Percentiles rank a stretch among this genome's conserved stretches.
Evolutionary conservation across 2,797 vertebrate genomes (phyloP).

Genomic region (Enteromius paludinosus): DNA sequence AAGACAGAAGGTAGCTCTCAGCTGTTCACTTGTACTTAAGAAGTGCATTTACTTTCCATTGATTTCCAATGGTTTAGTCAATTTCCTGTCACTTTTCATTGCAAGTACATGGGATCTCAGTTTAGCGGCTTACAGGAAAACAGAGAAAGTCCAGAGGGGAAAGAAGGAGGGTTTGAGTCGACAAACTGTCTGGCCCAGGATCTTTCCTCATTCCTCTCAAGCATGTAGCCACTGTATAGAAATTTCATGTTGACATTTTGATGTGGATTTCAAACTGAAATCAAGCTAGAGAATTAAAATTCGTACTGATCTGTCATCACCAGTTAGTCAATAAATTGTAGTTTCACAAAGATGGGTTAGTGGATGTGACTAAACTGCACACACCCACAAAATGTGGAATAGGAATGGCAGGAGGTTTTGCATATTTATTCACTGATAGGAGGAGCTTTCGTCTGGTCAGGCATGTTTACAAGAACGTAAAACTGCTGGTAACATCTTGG

Average conservation of each 20-base stretch:
- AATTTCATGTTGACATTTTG: slow-evolving; percentile 5
- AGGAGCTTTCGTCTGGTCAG: neutral
- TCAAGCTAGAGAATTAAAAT: neutral
- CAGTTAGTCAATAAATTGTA: too few species aligned
- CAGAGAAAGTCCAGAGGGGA: slow-evolving; percentile 76
- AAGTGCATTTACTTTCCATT: slow-evolving; percentile 99
- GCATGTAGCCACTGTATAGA: slow-evolving; percentile 1
- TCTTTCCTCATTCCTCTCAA: slow-evolving; percentile 52
- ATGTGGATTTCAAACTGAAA: neutral
- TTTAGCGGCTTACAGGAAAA: slow-evolving; percentile 88
- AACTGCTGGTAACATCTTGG: neutral
- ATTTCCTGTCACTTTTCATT: slow-evolving; percentile 99
- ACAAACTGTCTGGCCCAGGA: slow-evolving; percentile 55
- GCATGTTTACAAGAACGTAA: neutral
- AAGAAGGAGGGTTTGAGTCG: slow-evolving; percentile 64
- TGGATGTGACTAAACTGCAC: neutral
- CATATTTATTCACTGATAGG: too few species aligned
- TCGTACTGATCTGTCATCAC: neutral
- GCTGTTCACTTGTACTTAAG: slow-evolving; percentile 99
- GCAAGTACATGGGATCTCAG: slow-evolving; percentile 94
- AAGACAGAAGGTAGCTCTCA: slow-evolving; percentile 87
- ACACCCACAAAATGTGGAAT: neutral
- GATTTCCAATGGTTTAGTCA: slow-evolving; percentile 99
- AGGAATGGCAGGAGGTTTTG: neutral
- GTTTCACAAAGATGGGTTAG: neutral